Base-by-base conservation (phyloP, 2,113 vertebrate species). In the Progne subis region DNA sequence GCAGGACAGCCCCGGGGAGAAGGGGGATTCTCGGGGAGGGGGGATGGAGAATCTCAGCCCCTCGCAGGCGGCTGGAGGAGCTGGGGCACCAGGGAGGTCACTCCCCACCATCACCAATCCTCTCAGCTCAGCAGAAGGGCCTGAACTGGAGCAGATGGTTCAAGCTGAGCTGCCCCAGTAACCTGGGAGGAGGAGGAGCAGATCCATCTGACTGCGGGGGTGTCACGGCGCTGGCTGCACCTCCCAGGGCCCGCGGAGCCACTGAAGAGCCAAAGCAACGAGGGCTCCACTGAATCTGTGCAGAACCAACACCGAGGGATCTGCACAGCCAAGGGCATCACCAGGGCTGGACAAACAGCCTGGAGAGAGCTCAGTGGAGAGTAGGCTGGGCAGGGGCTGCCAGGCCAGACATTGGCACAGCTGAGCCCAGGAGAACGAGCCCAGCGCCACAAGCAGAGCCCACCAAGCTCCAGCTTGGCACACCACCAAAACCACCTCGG, bases 101-200 rank as follows among this genome's bases (percentile, higher is more conserved):
- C 17, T 43, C 8, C 8, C 4, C 25, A 9, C 2, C 57, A 2
- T 5, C 21, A 2, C 31, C 9, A 37, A 37, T 37, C 37, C 37
- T 37, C 37, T 37, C 37, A 8, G 37, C 37, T 37, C 37, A 37
- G 74, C 77, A n/a, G 89, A 84, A 84, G 20, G 70, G 44, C 60
- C 65, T 61, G 82, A 49, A 82, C 31, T 3, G 46, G 85, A 92
- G 46, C 94, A 97, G 88, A 90, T 97, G 96, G 95, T 65, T 94
- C 95, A 94, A 92, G 95, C 90, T 92, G 88, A 90, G 92, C 95
- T 94, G 90, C 88, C 75, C 92, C 85, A 70, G 82, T 76, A 87
- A 86, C 24, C 24, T 64, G 55, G 26, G 75, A 72, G 77, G 87
- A 72, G n/a, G 56, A 85, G 72, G 86, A 81, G 67, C 57, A 20